Evolutionary conservation across 2,113 vertebrate species (phyloP).

Genomic region (Xerus inauris): DNA sequence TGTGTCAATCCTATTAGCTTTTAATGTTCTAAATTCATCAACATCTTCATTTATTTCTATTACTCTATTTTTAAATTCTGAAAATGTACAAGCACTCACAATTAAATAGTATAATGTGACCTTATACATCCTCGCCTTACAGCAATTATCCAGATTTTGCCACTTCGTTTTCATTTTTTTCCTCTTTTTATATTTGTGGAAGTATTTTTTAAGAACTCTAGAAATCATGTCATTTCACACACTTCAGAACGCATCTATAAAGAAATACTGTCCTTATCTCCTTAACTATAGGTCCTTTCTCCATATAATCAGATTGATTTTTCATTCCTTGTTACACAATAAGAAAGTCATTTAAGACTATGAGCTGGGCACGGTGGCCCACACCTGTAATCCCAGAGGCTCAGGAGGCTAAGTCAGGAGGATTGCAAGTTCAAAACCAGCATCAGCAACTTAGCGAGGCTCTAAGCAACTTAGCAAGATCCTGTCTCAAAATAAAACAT

Average conservation of each 20-base stretch:
- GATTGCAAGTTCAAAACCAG: too few species aligned
- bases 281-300: background rate
- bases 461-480: too few species aligned
- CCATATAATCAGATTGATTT: background rate
- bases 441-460: too few species aligned
- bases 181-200: background rate
- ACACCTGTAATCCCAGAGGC: too few species aligned
- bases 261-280: background rate
- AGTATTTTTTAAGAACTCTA: background rate
- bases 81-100: background rate
- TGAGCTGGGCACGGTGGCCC: background rate
- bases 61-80: background rate
- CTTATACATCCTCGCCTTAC: background rate
- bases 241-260: background rate
- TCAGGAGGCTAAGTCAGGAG: too few species aligned
- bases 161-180: background rate
- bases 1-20: background rate
- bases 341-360: background rate
- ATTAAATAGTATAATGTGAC: background rate
- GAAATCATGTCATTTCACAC: background rate
- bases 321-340: background rate
- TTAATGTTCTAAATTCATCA: background rate
- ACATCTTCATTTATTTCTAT: background rate
- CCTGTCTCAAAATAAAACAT: too few species aligned
- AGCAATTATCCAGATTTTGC: background rate